These are phyloP conservation scores for Molothrus ater DNA, from an alignment of 2,797 vertebrate species.

Conservation along the genomic window DNA sequence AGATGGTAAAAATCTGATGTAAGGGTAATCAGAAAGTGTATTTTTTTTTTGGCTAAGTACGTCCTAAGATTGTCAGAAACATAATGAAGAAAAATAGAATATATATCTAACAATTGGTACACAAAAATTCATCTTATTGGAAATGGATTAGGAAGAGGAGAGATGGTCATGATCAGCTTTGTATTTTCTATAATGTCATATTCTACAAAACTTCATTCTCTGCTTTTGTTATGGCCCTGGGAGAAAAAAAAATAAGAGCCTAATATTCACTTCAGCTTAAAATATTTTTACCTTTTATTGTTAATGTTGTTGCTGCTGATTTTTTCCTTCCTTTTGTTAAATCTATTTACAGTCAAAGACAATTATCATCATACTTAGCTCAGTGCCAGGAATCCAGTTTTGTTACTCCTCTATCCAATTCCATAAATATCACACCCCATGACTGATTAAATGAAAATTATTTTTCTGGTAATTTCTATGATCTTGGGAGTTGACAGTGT, in stretches of 20 bases:
- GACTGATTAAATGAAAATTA: background rate
- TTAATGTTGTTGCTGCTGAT: accelerated
- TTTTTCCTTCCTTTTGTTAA: background rate
- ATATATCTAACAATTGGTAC: background rate
- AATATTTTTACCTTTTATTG: background rate
- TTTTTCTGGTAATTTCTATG: background rate
- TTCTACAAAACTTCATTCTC: background rate
- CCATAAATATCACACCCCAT: background rate
- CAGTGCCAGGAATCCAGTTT: background rate
- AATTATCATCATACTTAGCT: background rate
- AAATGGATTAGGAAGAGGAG: background rate
- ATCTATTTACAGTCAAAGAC: background rate
- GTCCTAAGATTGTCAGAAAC: background rate
- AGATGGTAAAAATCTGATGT: background rate
- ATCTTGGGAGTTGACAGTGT: background rate
- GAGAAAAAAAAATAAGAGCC: background rate
- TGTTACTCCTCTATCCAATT: background rate
- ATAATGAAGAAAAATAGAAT: background rate
- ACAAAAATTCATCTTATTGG: background rate
- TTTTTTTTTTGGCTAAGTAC: background rate
- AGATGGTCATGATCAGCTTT: background rate
- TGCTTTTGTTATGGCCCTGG: background rate
- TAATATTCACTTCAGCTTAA: background rate
- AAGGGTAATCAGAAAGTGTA: background rate
- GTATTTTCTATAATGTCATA: background rate